A percentile compares a stretch with the other conserved stretches of the same genome.
Conservation (phyloP, 2,797 vertebrate genomes). For the Cossypha niveicapilla region DNA sequence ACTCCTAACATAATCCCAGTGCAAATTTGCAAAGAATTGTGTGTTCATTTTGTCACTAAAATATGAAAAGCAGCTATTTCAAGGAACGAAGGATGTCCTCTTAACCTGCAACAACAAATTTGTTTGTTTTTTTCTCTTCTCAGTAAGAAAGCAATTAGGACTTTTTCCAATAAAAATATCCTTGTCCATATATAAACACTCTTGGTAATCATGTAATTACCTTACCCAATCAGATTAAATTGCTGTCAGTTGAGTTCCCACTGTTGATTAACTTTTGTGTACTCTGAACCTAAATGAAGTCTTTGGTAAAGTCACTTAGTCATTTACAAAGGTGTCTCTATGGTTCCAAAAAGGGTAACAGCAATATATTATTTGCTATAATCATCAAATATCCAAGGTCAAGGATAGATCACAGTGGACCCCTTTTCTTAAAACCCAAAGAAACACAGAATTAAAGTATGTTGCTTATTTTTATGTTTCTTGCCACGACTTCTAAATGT, state of each 20-base stretch:
- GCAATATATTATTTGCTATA: slow-evolving; percentile 67
- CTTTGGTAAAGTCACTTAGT: slow-evolving; percentile 77
- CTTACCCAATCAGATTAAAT: slow-evolving; percentile 83
- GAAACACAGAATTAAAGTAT: slow-evolving; percentile 70
- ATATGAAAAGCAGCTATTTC: slow-evolving; percentile 51
- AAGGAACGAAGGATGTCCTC: slow-evolving; percentile 70
- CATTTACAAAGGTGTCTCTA: slow-evolving; percentile 80
- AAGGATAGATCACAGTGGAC: slow-evolving; percentile 76
- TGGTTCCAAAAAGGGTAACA: slow-evolving; percentile 62
- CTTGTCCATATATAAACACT: slow-evolving; percentile 80
- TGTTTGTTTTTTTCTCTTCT: slow-evolving; percentile 74
- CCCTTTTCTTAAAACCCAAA: slow-evolving; percentile 61
- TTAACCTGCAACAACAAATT: slow-evolving; percentile 74
- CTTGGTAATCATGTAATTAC: slow-evolving; percentile 88
- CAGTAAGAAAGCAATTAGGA: slow-evolving; percentile 84
- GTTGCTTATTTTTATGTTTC: slow-evolving; percentile 70
- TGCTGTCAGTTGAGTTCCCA: slow-evolving; percentile 76
- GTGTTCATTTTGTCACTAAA: slow-evolving; percentile 17
- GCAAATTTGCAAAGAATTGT: slow-evolving; percentile 5
- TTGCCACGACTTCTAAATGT: slow-evolving; percentile 82
- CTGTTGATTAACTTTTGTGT: slow-evolving; percentile 70
- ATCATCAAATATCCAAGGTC: slow-evolving; percentile 79
- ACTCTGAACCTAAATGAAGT: slow-evolving; percentile 79
- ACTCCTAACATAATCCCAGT: not conserved
- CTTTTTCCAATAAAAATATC: slow-evolving; percentile 87